A percentile compares a stretch with the other conserved stretches of the same genome.
These are phyloP conservation scores for Myiotriccus ornatus DNA, from an alignment of 2,797 vertebrate genomes.

Conservation along the genomic window DNA sequence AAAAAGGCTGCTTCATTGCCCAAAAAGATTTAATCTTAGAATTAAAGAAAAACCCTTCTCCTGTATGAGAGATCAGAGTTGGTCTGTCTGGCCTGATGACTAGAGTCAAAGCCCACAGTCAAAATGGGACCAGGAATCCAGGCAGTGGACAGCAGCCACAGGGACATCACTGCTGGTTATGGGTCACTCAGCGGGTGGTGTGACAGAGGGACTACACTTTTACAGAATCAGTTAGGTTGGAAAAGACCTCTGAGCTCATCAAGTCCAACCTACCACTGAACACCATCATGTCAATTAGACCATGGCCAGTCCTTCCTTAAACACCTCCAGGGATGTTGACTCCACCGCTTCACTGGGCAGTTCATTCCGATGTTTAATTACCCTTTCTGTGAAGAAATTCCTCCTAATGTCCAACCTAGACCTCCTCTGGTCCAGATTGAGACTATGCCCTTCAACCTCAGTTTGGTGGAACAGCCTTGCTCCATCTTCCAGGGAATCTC, in stretches of 20 bases:
- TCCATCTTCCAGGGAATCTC: neutral
- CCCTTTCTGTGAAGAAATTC: neutral
- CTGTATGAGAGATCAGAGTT: neutral
- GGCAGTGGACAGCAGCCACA: accelerated
- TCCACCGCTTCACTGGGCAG: neutral
- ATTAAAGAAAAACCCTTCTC: neutral
- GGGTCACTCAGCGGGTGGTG: neutral
- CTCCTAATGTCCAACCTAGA: neutral
- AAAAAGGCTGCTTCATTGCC: neutral
- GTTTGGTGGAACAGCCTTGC: neutral
- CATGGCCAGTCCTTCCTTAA: neutral
- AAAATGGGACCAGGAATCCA: neutral
- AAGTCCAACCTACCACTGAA: accelerated
- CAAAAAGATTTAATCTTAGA: neutral
- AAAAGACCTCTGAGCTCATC: neutral
- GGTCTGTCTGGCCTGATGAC: neutral
- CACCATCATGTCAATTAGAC: neutral
- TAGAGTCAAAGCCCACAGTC: neutral
- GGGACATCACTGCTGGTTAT: neutral
- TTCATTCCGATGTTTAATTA: neutral
- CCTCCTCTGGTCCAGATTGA: neutral
- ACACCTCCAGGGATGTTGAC: accelerated
- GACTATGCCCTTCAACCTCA: neutral
- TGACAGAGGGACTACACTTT: neutral
- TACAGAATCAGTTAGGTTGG: neutral